Base-by-base conservation (phyloP, 2,888 invertebrate genomes). In the Patella depressa region DNA sequence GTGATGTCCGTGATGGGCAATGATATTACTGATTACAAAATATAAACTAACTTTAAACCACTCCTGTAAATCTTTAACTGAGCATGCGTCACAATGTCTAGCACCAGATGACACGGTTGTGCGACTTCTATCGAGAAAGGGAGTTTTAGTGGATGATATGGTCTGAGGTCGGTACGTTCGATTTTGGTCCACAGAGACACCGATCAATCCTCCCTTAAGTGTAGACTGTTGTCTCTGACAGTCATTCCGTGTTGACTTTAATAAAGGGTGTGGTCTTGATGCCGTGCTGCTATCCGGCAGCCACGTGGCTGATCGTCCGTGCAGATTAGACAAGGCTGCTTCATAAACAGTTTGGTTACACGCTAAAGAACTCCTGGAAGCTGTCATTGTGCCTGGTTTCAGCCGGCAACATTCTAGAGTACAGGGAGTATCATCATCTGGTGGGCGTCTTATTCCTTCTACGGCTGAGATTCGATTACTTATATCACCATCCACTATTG, bases 1-100 rank as follows among this genome's bases (percentile, higher is more conserved):
- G 45, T 45, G 45, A 45, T 45, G 34, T 34, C 7, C 34, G 5
- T 34, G 34, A 34, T 34, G 34, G 34, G 34, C 4, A 45, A 7
- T 45, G 45, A 45, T 45, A 45, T 45, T 45, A 1, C 1, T 45
- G 45, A 45, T 45, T 45, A 45, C 9, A 45, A 45, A 45, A 45
- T 45, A 45, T 45, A 45, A 9, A 65, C 65, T 65, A 24, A 65
- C 65, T 24, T 24, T 65, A 15, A 65, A 65, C 65, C 65, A 65
- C 0, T 19, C 11, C 14, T 65, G 65, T 24, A 65, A 24, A 11
- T 65, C 65, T 24, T 24, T 12, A 4, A 65, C 65, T 19, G 65
- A 65, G 65, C 65, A 65, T 7, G 65, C 65, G 65, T 65, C 65
- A 24, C 65, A 65, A 24, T 65, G 65, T 19, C 65, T 65, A 14